Percentiles rank a stretch among this genome's conserved stretches.
Evolutionary conservation across 2,797 vertebrate genomes (phyloP).

Genomic region (Hippoglossus hippoglossus): DNA sequence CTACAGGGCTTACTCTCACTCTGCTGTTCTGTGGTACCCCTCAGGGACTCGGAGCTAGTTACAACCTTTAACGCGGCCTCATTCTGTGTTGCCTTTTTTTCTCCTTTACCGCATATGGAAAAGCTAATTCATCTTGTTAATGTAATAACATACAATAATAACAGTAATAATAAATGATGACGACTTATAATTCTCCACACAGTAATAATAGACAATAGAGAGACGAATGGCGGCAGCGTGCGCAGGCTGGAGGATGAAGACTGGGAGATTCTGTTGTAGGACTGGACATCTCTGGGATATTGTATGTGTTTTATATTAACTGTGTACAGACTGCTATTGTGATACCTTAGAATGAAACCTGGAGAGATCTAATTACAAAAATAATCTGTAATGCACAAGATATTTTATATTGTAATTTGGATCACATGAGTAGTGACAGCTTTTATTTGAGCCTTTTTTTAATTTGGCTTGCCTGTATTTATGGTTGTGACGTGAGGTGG

Average conservation of each 20-base stretch:
- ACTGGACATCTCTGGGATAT: constrained; percentile 82
- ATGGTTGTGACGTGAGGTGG: constrained; percentile 78
- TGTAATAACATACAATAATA: constrained; percentile 78
- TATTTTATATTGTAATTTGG: constrained; percentile 81
- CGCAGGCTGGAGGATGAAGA: constrained; percentile 60
- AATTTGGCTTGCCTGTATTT: constrained; percentile 77
- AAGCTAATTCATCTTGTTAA: constrained; percentile 80
- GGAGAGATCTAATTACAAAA: constrained; percentile 77
- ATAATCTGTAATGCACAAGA: constrained; percentile 83
- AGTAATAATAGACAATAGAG: constrained; percentile 78
- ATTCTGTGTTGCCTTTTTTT: constrained; percentile 83
- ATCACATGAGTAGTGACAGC: constrained; percentile 75
- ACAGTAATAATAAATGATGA: constrained; percentile 75
- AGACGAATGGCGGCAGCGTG: constrained; percentile 43
- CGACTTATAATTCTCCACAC: constrained; percentile 61
- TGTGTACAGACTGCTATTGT: constrained; percentile 83
- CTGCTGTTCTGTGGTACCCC: constrained; percentile 75
- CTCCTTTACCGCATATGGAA: constrained; percentile 78
- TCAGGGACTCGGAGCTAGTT: constrained; percentile 79
- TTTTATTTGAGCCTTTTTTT: constrained; percentile 75
- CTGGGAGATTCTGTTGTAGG: constrained; percentile 67
- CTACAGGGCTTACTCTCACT: constrained; percentile 67
- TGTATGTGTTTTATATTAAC: constrained; percentile 78
- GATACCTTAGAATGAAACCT: constrained; percentile 79
- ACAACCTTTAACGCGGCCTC: constrained; percentile 78